Evolutionary conservation across 2,113 vertebrate species (phyloP).

Genomic region (Toxostoma redivivum): DNA sequence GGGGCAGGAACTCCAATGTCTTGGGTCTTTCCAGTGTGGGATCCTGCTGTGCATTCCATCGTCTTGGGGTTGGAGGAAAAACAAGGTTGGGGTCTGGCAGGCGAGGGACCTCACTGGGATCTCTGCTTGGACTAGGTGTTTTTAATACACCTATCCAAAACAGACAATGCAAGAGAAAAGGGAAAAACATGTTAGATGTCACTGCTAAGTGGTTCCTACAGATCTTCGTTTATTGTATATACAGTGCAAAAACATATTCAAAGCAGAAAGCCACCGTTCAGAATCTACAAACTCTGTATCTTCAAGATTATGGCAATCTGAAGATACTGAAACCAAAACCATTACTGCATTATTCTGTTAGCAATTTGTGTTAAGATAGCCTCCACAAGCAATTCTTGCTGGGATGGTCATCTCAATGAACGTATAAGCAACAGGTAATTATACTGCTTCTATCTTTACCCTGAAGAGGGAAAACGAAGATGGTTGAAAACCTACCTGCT

Average conservation of each 20-base stretch:
- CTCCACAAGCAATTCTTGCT: not conserved
- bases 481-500: constrained; percentile 64
- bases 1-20: constrained; percentile 90
- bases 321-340: not conserved
- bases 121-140: constrained; percentile 80
- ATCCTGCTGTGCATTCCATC: constrained; percentile 80
- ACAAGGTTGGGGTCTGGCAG: constrained; percentile 91
- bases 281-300: not conserved
- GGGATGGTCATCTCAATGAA: not conserved
- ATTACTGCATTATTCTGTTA: not conserved
- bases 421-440: not conserved
- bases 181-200: constrained; percentile 43
- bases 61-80: constrained; percentile 91
- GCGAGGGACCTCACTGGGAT: constrained; percentile 84
- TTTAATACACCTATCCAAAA: constrained; percentile 70
- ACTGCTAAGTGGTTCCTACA: not conserved
- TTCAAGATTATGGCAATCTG: not conserved
- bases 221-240: not conserved
- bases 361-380: not conserved
- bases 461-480: not conserved
- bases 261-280: not conserved
- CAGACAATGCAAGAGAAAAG: not conserved
- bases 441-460: not conserved
- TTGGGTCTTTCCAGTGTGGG: constrained; percentile 90
- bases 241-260: not conserved